Percentiles rank a stretch among this genome's conserved stretches.
These are phyloP conservation scores for Drosophila nigromelanica DNA, from an alignment of 1,140 invertebrate genomes.

Conservation along the genomic window DNA sequence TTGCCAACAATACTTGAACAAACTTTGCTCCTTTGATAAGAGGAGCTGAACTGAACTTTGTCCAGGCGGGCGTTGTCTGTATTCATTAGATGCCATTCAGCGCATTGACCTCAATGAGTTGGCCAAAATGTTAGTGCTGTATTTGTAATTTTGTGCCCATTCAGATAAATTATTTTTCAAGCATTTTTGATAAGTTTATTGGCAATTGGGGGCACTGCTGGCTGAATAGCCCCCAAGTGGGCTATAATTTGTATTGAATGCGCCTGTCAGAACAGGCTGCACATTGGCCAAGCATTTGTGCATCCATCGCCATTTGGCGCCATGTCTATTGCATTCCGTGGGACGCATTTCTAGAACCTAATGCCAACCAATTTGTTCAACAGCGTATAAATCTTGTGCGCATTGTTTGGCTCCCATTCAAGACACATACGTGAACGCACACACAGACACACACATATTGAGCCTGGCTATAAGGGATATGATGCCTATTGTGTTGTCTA, in stretches of 20 bases:
- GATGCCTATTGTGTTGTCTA: conserved; percentile 43
- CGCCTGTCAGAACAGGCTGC: conserved; percentile 17
- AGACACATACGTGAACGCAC: conserved; percentile 8
- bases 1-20: conserved; percentile 2
- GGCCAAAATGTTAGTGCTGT: neutral
- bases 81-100: conserved; percentile 34
- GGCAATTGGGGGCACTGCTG: conserved; percentile 9
- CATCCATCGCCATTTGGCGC: conserved; percentile 11
- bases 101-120: conserved; percentile 18
- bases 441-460: conserved; percentile 32
- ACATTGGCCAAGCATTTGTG: conserved; percentile 13
- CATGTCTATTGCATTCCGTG: conserved; percentile 39
- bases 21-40: neutral
- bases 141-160: neutral
- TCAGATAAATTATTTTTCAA: conserved; percentile 16
- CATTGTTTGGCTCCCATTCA: conserved; percentile 51
- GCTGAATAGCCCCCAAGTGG: neutral
- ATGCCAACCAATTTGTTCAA: conserved; percentile 70
- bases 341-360: conserved; percentile 42
- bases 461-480: neutral
- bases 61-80: neutral
- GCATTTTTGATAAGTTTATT: conserved; percentile 37
- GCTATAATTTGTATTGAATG: conserved; percentile 32
- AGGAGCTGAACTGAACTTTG: conserved; percentile 4
- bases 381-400: conserved; percentile 65